phyloP scores from a whole-genome alignment of 1,140 invertebrate genomes.

The Diabrotica virgifera region DNA sequence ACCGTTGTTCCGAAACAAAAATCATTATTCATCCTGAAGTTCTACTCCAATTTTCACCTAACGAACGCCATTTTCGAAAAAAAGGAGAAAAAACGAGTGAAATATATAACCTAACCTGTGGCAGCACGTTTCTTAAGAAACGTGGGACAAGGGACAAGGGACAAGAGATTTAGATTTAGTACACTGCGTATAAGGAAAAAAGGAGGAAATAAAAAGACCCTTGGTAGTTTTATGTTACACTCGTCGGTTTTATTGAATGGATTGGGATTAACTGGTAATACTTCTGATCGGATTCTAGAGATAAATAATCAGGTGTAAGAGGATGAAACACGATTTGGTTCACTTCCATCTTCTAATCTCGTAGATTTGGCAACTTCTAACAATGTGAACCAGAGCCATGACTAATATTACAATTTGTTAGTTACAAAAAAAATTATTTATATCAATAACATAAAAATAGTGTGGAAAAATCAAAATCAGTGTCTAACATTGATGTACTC shows the following conservation, averaged over 20 bases:
- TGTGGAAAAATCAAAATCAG: too few relatives aligned
- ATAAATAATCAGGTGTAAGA: too few relatives aligned
- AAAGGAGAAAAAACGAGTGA: neutral
- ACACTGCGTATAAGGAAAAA: neutral
- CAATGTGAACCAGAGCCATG: too few relatives aligned
- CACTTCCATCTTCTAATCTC: too few relatives aligned
- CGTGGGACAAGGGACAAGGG: slow-evolving; percentile 1
- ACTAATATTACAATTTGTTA: too few relatives aligned
- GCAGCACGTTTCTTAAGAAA: neutral
- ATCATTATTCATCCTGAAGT: slow-evolving; percentile 1
- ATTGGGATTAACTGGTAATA: too few relatives aligned
- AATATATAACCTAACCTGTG: neutral
- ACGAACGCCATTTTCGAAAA: neutral
- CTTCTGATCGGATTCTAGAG: too few relatives aligned
- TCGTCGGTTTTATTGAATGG: neutral
- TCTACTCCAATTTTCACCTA: neutral
- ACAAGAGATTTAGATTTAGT: neutral
- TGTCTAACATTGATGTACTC: too few relatives aligned
- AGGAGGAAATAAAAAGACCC: neutral
- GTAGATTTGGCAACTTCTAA: too few relatives aligned
- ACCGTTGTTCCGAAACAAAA: neutral
- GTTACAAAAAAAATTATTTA: too few relatives aligned
- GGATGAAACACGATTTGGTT: too few relatives aligned
- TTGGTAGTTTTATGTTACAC: neutral
- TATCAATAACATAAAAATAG: too few relatives aligned